phyloP scores from a whole-genome alignment of 2,797 vertebrate species.

The Acipenser transmontanus region DNA sequence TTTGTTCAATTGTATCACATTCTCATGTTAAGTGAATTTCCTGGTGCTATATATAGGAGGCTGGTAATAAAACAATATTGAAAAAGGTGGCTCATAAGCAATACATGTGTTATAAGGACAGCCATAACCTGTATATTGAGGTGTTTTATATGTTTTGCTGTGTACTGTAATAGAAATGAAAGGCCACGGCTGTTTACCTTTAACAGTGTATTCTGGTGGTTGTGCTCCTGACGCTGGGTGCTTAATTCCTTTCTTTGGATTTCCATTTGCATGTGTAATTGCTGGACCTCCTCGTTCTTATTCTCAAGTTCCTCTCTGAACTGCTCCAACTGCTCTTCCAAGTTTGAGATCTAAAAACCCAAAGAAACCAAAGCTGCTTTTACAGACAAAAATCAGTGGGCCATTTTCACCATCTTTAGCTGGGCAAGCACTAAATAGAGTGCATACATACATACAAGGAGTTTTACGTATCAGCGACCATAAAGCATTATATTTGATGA shows the following conservation, averaged over 20 bases:
- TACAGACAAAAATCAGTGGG: no score
- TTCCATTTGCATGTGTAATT: constrained; percentile 95
- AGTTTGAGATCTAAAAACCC: constrained; percentile 73
- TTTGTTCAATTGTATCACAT: background rate
- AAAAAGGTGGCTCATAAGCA: background rate
- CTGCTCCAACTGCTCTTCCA: constrained; percentile 95
- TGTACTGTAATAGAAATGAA: no score
- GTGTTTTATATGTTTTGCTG: no score
- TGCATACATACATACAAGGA: no score
- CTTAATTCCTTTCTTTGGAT: constrained; percentile 88
- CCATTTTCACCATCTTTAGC: no score
- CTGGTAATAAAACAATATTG: background rate
- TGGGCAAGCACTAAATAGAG: no score
- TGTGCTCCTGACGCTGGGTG: constrained; percentile 77
- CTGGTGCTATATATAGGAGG: no score
- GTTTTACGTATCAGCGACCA: no score
- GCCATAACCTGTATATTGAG: no score
- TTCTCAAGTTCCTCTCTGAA: constrained; percentile 96
- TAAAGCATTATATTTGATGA: no score
- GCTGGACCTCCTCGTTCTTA: constrained; percentile 94
- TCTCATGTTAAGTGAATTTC: no score
- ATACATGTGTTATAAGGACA: background rate
- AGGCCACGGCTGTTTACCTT: constrained; percentile 55
- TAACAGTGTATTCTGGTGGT: constrained; percentile 74
- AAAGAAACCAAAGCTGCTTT: no score